Conservation (phyloP, 1,140 invertebrate genomes). For the Watersipora subatra region DNA sequence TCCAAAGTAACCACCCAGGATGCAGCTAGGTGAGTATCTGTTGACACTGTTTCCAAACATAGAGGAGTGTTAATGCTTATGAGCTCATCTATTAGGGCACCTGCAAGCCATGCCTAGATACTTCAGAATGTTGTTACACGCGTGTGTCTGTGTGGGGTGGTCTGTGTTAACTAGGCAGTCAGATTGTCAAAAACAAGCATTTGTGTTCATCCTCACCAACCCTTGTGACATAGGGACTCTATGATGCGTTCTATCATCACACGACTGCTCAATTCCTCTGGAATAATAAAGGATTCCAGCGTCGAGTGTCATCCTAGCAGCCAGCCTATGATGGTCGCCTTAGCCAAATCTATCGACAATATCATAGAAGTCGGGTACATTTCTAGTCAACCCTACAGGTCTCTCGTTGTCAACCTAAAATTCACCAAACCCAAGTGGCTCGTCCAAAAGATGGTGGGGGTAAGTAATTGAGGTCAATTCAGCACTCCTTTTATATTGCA, state of each 20-base stretch:
- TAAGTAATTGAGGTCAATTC: background rate
- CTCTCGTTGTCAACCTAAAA: background rate
- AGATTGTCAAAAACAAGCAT: too few relatives aligned
- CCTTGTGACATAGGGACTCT: background rate
- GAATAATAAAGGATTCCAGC: background rate
- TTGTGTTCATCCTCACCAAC: too few relatives aligned
- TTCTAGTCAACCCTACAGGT: background rate
- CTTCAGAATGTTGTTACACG: too few relatives aligned
- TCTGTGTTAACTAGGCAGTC: too few relatives aligned
- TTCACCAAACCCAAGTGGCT: background rate
- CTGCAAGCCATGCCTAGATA: too few relatives aligned
- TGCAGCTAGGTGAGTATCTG: background rate
- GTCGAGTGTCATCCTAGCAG: background rate
- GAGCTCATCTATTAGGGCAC: too few relatives aligned
- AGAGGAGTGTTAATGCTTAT: too few relatives aligned
- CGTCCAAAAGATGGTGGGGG: background rate
- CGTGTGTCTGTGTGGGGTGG: too few relatives aligned
- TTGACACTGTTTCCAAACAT: too few relatives aligned
- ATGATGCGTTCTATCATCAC: background rate
- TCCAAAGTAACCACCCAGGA: background rate
- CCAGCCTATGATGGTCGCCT: background rate
- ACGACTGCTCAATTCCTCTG: background rate
- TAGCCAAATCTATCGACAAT: background rate
- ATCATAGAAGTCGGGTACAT: background rate
- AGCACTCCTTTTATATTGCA: too few relatives aligned